Evolutionary conservation across 2,113 vertebrate genomes (phyloP).

Genomic region (Crotophaga sulcirostris): DNA sequence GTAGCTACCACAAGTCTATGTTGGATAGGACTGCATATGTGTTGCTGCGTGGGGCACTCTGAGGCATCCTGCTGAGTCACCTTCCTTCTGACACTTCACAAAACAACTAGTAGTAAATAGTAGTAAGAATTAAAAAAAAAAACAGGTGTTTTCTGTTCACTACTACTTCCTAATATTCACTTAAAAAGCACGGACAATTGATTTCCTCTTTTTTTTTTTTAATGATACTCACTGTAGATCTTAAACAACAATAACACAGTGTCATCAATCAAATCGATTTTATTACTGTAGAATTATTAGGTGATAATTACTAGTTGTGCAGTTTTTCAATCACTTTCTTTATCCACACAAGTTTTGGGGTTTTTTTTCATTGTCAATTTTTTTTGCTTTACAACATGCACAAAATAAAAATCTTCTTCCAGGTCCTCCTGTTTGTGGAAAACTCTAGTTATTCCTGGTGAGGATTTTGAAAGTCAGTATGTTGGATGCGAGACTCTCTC

Average conservation of each 20-base stretch:
- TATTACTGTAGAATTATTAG: neutral
- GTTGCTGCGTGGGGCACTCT: accelerated
- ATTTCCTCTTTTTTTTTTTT: neutral
- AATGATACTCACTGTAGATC: neutral
- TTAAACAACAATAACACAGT: neutral
- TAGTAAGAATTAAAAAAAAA: neutral
- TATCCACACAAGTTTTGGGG: neutral
- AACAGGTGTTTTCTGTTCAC: neutral
- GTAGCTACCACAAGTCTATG: neutral
- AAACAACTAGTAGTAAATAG: neutral
- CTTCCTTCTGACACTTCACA: neutral
- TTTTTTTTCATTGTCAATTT: neutral
- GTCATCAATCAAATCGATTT: neutral
- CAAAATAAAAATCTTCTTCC: neutral
- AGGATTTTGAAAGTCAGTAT: neutral
- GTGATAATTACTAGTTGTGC: neutral
- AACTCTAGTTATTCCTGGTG: neutral
- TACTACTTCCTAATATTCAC: neutral
- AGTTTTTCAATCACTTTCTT: neutral
- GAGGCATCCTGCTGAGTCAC: neutral
- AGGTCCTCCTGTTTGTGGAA: neutral
- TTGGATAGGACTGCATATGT: neutral
- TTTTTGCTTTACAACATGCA: neutral
- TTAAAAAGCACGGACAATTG: neutral
- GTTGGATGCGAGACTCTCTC: neutral